These are phyloP conservation scores for Mallotus villosus DNA, from an alignment of 2,797 vertebrate genomes.

Conservation along the genomic window DNA sequence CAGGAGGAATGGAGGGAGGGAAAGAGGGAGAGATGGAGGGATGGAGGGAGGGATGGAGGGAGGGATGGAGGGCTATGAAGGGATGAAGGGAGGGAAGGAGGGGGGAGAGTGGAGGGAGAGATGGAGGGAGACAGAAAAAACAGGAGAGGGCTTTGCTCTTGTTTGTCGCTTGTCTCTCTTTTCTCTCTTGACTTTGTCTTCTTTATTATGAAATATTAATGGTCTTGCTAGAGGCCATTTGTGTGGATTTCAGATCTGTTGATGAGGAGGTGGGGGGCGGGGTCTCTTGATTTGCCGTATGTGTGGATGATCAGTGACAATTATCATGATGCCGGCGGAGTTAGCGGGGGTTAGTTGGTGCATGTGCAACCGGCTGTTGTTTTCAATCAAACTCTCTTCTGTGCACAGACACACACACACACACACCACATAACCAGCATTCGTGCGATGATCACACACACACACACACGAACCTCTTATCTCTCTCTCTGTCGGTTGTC, in stretches of 20 bases:
- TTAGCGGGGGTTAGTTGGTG: conserved; percentile 14
- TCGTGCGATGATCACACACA: too few species aligned
- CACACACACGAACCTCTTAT: too few species aligned
- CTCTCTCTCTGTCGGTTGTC: too few species aligned
- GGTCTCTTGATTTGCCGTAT: conserved; percentile 43
- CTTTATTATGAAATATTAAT: conserved; percentile 67
- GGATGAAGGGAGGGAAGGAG: conserved; percentile 41
- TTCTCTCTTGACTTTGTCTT: conserved; percentile 24
- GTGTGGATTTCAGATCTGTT: conserved; percentile 37
- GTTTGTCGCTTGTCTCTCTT: too few species aligned
- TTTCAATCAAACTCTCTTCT: too few species aligned
- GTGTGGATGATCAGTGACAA: conserved; percentile 45
- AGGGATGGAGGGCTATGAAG: conserved; percentile 33
- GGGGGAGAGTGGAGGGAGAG: conserved; percentile 32
- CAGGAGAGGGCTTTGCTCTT: neutral
- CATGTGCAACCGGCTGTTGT: too few species aligned
- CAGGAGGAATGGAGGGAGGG: neutral
- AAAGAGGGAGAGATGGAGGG: conserved; percentile 31
- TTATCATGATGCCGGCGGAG: conserved; percentile 22
- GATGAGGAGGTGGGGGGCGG: conserved; percentile 20
- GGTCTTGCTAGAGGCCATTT: conserved; percentile 54
- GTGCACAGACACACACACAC: too few species aligned
- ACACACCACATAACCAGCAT: too few species aligned
- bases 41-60: conserved; percentile 31
- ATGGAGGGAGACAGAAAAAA: conserved; percentile 12